phyloP scores from a whole-genome alignment of 2,888 invertebrate genomes.

The Drosophila mulleri region DNA sequence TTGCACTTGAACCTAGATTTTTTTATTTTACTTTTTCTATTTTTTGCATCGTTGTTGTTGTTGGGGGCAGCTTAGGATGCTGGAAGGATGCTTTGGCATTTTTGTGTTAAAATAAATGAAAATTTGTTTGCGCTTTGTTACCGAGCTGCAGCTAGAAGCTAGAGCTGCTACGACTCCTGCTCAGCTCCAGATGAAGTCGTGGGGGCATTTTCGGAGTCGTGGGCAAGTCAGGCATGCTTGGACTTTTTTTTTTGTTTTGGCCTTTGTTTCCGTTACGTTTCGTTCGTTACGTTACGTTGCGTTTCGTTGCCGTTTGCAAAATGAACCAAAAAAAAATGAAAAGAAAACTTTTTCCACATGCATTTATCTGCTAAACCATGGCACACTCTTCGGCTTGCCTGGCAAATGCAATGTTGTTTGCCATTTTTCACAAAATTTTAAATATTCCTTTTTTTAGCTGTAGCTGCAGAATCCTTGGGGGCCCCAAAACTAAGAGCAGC shows the following conservation, averaged over 20 bases:
- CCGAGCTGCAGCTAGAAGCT: slow-evolving; percentile 42
- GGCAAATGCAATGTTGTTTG: slow-evolving; percentile 61
- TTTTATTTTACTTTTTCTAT: slow-evolving; percentile 18
- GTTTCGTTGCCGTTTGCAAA: slow-evolving; percentile 46
- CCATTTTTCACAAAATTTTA: slow-evolving; percentile 72
- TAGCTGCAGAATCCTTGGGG: slow-evolving; percentile 46
- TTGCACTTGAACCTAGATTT: slow-evolving; percentile 69
- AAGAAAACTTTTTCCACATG: slow-evolving; percentile 62
- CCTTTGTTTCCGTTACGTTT: slow-evolving; percentile 58
- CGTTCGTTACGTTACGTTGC: slow-evolving; percentile 58
- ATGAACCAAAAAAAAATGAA: slow-evolving; percentile 4
- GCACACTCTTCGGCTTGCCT: slow-evolving; percentile 51
- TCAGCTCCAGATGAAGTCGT: slow-evolving; percentile 7
- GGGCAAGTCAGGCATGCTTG: slow-evolving; percentile 57
- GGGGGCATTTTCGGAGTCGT: slow-evolving; percentile 16
- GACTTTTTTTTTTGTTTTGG: slow-evolving; percentile 39
- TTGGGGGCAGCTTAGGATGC: slow-evolving; percentile 46
- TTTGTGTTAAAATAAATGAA: slow-evolving; percentile 81
- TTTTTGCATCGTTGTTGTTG: slow-evolving; percentile 18
- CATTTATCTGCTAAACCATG: slow-evolving; percentile 73
- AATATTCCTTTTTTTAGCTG: slow-evolving; percentile 63
- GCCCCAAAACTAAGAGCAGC: not conserved
- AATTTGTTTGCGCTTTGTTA: slow-evolving; percentile 79
- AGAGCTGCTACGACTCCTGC: not conserved
- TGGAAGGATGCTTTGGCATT: slow-evolving; percentile 75